phyloP scores from a whole-genome alignment of 1,140 invertebrate species.

The Rhizoglyphus robini region DNA sequence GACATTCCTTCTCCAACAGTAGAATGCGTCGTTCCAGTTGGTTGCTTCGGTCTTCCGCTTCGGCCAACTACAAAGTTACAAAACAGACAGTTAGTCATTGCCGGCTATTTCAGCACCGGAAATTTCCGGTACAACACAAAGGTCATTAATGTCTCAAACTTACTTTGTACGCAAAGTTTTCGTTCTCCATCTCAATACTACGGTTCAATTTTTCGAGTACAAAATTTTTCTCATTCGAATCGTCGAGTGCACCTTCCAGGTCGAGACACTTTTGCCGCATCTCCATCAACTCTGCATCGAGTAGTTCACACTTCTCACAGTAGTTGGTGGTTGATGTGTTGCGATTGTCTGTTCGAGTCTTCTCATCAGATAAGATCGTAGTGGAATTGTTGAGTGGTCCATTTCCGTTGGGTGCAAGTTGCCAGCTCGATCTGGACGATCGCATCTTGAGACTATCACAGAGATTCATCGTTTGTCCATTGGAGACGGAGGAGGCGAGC shows the following conservation, averaged over 20 bases:
- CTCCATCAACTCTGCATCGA: background rate
- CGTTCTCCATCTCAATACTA: conserved; percentile 13
- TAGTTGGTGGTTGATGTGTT: background rate
- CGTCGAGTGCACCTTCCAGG: background rate
- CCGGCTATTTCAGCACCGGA: too few relatives aligned
- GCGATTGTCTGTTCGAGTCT: background rate
- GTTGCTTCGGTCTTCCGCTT: conserved; percentile 5
- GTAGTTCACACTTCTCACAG: background rate
- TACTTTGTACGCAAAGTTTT: conserved; percentile 14
- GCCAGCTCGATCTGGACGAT: background rate
- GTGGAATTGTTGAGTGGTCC: background rate
- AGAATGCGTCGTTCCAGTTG: conserved; percentile 6
- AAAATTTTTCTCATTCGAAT: conserved; percentile 5
- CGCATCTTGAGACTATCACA: conserved; percentile 2
- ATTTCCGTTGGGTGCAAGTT: too few relatives aligned
- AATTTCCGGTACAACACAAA: too few relatives aligned
- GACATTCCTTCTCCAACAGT: background rate
- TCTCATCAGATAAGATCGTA: background rate
- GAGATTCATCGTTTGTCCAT: background rate
- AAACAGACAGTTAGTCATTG: background rate
- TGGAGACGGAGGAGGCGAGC: background rate
- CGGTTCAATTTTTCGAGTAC: conserved; percentile 1
- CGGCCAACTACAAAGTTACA: background rate
- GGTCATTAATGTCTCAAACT: background rate
- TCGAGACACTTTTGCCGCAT: background rate